phyloP scores from a whole-genome alignment of 2,113 vertebrate species.

The Riparia riparia region DNA sequence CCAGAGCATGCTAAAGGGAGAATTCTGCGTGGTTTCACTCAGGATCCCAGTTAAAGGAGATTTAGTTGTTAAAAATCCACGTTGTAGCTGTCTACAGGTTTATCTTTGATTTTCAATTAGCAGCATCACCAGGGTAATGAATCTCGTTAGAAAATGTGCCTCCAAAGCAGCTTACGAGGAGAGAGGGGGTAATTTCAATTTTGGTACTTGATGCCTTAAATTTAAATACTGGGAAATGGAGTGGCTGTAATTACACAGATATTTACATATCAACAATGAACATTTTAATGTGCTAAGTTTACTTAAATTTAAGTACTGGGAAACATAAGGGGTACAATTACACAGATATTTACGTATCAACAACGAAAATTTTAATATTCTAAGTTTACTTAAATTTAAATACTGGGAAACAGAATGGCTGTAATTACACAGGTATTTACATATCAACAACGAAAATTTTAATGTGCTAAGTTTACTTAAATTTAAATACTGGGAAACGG shows the following conservation, averaged over 20 bases:
- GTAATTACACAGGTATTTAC: not conserved
- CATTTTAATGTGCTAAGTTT: not conserved
- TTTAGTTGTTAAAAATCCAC: not conserved
- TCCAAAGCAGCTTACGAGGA: not conserved
- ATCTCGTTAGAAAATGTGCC: not conserved
- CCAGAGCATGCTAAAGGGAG: fast-evolving
- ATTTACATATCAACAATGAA: not conserved
- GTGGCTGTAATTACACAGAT: not conserved
- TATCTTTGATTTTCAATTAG: not conserved
- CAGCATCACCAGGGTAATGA: not conserved
- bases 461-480: not conserved
- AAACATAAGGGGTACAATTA: not conserved
- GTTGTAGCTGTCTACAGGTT: not conserved
- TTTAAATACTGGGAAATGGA: too few relatives aligned
- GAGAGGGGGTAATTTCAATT: not conserved
- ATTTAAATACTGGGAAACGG: not conserved
- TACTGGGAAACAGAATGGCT: not conserved
- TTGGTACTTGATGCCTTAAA: not conserved
- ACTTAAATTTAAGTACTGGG: not conserved
- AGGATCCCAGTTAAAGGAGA: not conserved
- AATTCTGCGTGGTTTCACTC: not conserved
- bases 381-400: not conserved
- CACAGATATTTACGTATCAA: not conserved
- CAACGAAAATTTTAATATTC: not conserved
- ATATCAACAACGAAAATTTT: fast-evolving